A percentile compares a stretch with the other conserved stretches of the same genome.
Evolutionary conservation across 2,113 vertebrate genomes (phyloP).

Genomic region (Neolamprologus brichardi): DNA sequence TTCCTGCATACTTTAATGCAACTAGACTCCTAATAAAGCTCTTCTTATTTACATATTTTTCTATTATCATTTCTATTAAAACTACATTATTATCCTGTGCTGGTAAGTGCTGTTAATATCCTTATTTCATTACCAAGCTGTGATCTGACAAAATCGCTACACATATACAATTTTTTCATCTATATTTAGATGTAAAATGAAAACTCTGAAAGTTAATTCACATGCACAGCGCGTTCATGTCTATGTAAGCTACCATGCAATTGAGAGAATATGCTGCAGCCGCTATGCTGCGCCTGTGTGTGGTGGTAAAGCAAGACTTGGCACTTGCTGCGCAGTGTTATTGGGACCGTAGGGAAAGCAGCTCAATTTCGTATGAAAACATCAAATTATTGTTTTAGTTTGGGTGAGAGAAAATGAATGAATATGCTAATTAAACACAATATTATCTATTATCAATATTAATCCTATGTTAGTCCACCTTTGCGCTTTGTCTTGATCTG

Average conservation of each 20-base stretch:
- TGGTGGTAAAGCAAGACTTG: neutral
- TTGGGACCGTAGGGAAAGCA: neutral
- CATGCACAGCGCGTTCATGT: neutral
- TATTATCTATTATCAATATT: neutral
- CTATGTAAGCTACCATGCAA: neutral
- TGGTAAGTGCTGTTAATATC: neutral
- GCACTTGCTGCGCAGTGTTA: neutral
- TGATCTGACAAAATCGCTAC: neutral
- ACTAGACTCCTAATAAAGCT: neutral
- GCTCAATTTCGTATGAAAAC: neutral
- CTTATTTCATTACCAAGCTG: neutral
- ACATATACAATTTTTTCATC: neutral
- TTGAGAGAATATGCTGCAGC: neutral
- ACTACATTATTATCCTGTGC: neutral
- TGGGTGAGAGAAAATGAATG: neutral
- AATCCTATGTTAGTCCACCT: neutral
- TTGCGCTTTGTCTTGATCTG: neutral
- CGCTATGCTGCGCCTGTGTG: neutral
- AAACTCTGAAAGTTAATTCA: neutral
- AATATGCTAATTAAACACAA: neutral
- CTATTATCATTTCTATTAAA: neutral
- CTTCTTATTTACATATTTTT: neutral
- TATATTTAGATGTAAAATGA: neutral
- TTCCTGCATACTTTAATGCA: neutral
- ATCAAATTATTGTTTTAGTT: neutral